A percentile compares a stretch with the other conserved stretches of the same genome.
Evolutionary conservation across 2,888 invertebrate species (phyloP).

Genomic region (Cancer borealis): DNA sequence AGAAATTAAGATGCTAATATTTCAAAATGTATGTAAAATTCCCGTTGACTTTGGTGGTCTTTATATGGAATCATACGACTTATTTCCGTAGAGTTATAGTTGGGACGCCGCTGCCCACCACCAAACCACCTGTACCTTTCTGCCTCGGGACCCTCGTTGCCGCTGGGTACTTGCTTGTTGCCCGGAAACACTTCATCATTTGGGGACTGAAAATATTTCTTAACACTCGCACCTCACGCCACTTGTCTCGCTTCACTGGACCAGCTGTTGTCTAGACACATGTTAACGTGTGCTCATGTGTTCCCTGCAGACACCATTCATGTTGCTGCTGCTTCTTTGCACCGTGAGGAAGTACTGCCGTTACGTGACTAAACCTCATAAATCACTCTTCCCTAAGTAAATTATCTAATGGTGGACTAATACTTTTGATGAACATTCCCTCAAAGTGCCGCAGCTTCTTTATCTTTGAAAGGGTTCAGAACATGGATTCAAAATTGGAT

Average conservation of each 20-base stretch:
- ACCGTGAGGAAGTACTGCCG: not conserved
- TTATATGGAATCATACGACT: not conserved
- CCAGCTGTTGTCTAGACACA: not conserved
- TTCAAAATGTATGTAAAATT: not conserved
- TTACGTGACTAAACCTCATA: not conserved
- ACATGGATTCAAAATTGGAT: not conserved
- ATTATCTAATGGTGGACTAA: not conserved
- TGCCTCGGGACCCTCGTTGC: not conserved
- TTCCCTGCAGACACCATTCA: not conserved
- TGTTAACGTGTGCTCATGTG: not conserved
- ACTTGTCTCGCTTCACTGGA: not conserved
- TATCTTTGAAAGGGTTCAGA: not conserved
- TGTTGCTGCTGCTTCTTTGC: not conserved
- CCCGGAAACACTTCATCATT: not conserved
- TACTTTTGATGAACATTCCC: not conserved
- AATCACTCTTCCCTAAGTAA: not conserved
- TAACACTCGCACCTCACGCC: not conserved
- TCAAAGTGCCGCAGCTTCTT: not conserved
- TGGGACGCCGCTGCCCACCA: not conserved
- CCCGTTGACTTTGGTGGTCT: not conserved
- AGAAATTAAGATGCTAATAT: not conserved
- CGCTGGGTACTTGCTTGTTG: not conserved
- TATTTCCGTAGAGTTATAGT: not conserved
- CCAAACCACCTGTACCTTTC: not conserved
- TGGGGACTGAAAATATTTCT: not conserved